Evolutionary conservation across 2,113 vertebrate species (phyloP).

Genomic region (Ibidorhyncha struthersii): DNA sequence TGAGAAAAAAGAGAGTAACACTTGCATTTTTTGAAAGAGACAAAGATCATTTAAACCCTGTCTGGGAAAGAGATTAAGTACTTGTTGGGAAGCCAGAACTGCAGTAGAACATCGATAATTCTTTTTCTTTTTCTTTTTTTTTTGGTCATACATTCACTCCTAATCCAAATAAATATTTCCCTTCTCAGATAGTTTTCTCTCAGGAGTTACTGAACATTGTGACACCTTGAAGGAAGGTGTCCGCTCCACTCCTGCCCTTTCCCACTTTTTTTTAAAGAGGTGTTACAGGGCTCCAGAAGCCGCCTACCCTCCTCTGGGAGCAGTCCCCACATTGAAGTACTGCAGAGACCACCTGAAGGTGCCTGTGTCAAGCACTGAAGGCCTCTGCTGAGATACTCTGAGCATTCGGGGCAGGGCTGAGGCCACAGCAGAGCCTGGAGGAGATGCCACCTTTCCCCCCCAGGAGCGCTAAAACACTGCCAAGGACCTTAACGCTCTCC

Average conservation of each 20-base stretch:
- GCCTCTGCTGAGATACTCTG: not conserved
- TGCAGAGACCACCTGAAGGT: not conserved
- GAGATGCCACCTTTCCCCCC: not conserved
- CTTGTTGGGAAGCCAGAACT: not conserved
- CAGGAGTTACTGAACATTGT: not conserved
- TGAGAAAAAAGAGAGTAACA: not conserved
- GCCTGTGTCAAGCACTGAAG: not conserved
- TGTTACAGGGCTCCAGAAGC: not conserved
- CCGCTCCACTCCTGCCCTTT: not conserved
- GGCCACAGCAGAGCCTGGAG: not conserved
- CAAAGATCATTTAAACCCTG: not conserved
- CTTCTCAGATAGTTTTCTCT: not conserved
- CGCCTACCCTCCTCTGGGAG: not conserved
- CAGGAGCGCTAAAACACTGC: not conserved
- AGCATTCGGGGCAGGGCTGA: not conserved
- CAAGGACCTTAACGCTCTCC: not conserved
- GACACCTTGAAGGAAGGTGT: not conserved
- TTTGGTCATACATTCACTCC: not conserved
- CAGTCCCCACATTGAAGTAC: not conserved
- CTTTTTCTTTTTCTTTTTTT: not conserved
- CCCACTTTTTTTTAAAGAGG: not conserved
- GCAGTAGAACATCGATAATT: not conserved
- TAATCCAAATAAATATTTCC: conserved; percentile 16
- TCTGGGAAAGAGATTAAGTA: not conserved
- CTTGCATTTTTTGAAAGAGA: not conserved